Percentiles rank a stretch among this genome's conserved stretches.
These are phyloP conservation scores for Beroe forskalii DNA, from an alignment of 37 sponge, comb jelly and placozoan genomes.

Conservation along the genomic window DNA sequence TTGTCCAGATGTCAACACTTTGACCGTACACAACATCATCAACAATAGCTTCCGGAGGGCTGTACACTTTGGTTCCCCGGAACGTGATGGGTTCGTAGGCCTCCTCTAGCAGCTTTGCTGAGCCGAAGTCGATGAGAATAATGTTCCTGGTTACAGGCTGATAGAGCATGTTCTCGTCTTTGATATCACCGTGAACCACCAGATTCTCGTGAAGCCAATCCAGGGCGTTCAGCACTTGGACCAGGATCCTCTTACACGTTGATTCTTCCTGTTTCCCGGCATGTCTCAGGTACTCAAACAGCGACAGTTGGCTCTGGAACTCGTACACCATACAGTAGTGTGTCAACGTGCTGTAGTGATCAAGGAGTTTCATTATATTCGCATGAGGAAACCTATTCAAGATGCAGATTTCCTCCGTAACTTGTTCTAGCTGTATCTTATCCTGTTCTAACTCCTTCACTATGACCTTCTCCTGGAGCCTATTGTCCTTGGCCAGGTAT, in stretches of 20 bases:
- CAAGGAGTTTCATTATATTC: background rate
- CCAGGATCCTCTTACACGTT: background rate
- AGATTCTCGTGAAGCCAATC: conserved; percentile 53
- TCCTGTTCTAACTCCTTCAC: conserved; percentile 20
- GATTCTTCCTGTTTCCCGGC: background rate
- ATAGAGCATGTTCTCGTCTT: conserved; percentile 48
- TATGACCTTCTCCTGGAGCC: background rate
- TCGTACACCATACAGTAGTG: conserved; percentile 48
- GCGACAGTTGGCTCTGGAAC: conserved; percentile 28
- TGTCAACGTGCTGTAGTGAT: background rate
- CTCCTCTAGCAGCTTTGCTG: conserved; percentile 17
- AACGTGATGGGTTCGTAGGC: background rate
- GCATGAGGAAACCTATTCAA: conserved; percentile 17
- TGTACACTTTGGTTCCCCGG: conserved; percentile 17
- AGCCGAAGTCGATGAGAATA: conserved; percentile 45
- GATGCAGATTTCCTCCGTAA: conserved; percentile 33
- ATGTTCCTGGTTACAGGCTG: background rate
- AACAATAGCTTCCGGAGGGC: conserved; percentile 27
- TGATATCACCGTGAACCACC: conserved; percentile 64
- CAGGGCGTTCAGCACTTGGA: conserved; percentile 28
- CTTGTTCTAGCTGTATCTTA: conserved; percentile 12
- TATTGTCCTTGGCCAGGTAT: conserved; percentile 14
- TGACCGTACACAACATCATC: background rate
- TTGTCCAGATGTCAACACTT: conserved; percentile 26
- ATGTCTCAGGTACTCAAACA: conserved; percentile 35